Evolutionary conservation across 2,797 vertebrate genomes (phyloP).

Genomic region (Micromesistius poutassou): DNA sequence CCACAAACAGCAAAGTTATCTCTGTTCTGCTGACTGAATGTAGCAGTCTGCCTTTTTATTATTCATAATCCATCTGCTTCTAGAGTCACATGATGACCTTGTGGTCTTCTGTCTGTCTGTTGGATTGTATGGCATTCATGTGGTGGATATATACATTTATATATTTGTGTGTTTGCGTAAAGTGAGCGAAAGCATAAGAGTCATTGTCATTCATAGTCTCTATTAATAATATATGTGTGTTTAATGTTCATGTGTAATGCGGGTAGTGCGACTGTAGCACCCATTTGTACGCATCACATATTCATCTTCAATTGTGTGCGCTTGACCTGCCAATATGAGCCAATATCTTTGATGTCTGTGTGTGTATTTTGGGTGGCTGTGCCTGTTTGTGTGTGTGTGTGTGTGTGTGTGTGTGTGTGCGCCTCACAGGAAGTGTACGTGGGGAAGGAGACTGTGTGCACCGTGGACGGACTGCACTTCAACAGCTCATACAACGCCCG

Average conservation of each 20-base stretch:
- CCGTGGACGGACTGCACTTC: conserved; percentile 96
- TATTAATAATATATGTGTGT: conserved; percentile 19
- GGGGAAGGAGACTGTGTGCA: conserved; percentile 96
- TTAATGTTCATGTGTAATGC: not conserved
- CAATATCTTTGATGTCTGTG: conserved; percentile 4
- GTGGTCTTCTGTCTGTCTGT: conserved; percentile 17
- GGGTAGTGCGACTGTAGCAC: not conserved
- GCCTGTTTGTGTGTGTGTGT: conserved; percentile 22
- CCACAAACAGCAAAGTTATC: not conserved
- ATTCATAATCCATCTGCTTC: conserved; percentile 35
- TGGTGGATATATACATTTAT: not conserved
- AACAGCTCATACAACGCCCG: conserved; percentile 96
- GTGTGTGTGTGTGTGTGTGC: conserved; percentile 33
- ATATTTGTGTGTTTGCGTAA: too few species aligned
- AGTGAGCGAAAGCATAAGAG: too few species aligned
- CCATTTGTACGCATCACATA: conserved; percentile 11
- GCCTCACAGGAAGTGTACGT: conserved; percentile 91
- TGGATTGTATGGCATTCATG: not conserved
- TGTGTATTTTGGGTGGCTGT: conserved; percentile 17
- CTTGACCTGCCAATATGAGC: conserved; percentile 1
- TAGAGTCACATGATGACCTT: conserved; percentile 19
- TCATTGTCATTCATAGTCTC: too few species aligned
- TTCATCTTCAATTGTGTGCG: not conserved
- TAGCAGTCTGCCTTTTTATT: conserved; percentile 21
- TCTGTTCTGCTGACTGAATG: not conserved